Percentiles rank a stretch among this genome's conserved stretches.
phyloP scores from a whole-genome alignment of 2,113 vertebrate genomes.

The Cheirogaleus medius region DNA sequence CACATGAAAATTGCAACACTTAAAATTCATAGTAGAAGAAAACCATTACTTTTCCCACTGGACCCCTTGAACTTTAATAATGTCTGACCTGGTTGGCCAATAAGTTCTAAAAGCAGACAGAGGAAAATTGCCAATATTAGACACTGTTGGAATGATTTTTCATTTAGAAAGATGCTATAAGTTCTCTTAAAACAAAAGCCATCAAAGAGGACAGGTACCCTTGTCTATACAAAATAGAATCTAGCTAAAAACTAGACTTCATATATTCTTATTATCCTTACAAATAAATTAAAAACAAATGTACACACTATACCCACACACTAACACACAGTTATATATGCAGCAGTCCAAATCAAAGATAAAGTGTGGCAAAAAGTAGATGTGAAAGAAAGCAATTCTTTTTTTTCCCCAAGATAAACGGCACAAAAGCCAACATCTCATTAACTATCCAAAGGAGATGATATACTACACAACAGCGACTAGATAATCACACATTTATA shows the following conservation, averaged over 20 bases:
- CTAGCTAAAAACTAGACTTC: neutral
- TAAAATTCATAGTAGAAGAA: slow-evolving; percentile 87
- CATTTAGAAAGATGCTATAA: slow-evolving; percentile 83
- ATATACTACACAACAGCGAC: neutral
- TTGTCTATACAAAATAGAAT: slow-evolving; percentile 37
- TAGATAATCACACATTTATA: slow-evolving; percentile 51
- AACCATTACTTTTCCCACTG: slow-evolving; percentile 85
- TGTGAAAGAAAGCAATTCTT: slow-evolving; percentile 46
- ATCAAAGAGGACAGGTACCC: neutral
- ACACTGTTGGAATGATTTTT: slow-evolving; percentile 84
- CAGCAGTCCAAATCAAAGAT: slow-evolving; percentile 58
- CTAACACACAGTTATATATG: neutral
- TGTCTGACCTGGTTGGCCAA: slow-evolving; percentile 85
- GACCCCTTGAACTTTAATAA: slow-evolving; percentile 88
- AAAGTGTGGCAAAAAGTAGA: slow-evolving; percentile 47
- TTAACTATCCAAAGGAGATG: slow-evolving; percentile 18
- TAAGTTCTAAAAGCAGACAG: slow-evolving; percentile 86
- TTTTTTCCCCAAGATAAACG: neutral
- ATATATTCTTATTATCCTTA: slow-evolving; percentile 11
- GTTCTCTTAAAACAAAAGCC: slow-evolving; percentile 81
- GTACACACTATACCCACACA: neutral
- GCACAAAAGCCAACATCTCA: slow-evolving; percentile 42
- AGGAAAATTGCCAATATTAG: slow-evolving; percentile 84
- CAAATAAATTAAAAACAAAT: slow-evolving; percentile 48
- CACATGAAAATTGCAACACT: slow-evolving; percentile 85